Evolutionary conservation across 2,888 invertebrate species (phyloP).

Genomic region (Euplexia lucipara): DNA sequence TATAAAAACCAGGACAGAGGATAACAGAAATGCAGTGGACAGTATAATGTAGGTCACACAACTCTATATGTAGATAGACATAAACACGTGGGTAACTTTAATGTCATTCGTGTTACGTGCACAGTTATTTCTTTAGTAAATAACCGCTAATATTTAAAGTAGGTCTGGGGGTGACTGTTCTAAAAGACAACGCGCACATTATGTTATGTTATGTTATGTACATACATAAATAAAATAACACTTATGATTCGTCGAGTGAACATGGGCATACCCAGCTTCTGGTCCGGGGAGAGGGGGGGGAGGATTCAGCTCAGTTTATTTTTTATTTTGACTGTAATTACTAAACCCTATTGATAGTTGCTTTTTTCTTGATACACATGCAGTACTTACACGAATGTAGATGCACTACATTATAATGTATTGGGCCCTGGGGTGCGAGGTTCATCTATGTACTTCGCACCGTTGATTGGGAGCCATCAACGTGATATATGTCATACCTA

Average conservation of each 20-base stretch:
- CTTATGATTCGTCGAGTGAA: conserved; percentile 18
- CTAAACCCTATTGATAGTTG: no score
- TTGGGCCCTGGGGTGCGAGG: no score
- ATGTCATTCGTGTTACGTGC: conserved; percentile 48
- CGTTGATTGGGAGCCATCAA: no score
- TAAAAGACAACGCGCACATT: conserved; percentile 12
- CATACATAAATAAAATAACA: conserved; percentile 29
- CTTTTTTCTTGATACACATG: no score
- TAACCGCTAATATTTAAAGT: conserved; percentile 38
- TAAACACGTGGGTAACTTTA: conserved; percentile 37
- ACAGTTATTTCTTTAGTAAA: conserved; percentile 46
- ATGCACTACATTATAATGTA: no score
- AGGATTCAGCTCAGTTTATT: no score
- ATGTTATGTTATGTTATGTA: conserved; percentile 21
- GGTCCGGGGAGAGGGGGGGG: no score
- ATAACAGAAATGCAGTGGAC: conserved; percentile 86
- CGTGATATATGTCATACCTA: no score
- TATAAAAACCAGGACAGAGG: conserved; percentile 87
- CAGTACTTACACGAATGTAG: no score
- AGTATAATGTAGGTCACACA: conserved; percentile 79
- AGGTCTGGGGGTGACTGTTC: conserved; percentile 38
- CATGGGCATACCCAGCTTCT: no score
- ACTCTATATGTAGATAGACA: conserved; percentile 42
- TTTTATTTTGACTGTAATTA: no score
- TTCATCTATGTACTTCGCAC: no score